A percentile compares a stretch with the other conserved stretches of the same genome.
phyloP scores from a whole-genome alignment of 2,113 vertebrate species.

The Notechis scutatus region DNA sequence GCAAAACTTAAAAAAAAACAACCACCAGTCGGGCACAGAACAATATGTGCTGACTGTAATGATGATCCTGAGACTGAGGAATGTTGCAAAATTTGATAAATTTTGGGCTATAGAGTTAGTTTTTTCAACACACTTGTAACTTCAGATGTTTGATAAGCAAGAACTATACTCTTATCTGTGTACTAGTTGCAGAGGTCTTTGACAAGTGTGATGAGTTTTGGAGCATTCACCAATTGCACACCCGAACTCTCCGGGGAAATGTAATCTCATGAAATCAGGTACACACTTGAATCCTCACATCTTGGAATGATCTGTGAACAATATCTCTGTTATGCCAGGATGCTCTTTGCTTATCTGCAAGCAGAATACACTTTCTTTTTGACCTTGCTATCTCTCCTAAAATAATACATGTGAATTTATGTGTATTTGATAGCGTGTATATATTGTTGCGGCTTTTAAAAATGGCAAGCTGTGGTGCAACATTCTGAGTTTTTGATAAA shows the following conservation, averaged over 20 bases:
- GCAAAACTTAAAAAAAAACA: neutral
- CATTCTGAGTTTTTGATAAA: neutral
- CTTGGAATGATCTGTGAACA: neutral
- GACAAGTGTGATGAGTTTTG: neutral
- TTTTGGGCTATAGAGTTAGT: neutral
- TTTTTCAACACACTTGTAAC: neutral
- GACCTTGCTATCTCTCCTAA: neutral
- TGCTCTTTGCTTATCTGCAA: neutral
- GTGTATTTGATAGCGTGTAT: neutral
- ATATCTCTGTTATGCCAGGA: neutral
- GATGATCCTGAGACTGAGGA: neutral
- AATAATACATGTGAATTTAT: neutral
- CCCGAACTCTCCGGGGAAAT: neutral
- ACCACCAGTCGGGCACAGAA: neutral
- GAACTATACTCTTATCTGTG: neutral
- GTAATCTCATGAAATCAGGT: neutral
- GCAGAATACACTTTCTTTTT: neutral
- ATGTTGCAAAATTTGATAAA: neutral
- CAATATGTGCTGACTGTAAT: neutral
- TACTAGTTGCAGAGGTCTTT: neutral
- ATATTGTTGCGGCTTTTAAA: neutral
- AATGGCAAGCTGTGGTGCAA: neutral
- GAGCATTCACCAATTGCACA: neutral
- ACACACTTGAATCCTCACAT: neutral
- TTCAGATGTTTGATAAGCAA: neutral